Base-by-base conservation (phyloP, 2,113 vertebrate species). In the Aramus guarauna region DNA sequence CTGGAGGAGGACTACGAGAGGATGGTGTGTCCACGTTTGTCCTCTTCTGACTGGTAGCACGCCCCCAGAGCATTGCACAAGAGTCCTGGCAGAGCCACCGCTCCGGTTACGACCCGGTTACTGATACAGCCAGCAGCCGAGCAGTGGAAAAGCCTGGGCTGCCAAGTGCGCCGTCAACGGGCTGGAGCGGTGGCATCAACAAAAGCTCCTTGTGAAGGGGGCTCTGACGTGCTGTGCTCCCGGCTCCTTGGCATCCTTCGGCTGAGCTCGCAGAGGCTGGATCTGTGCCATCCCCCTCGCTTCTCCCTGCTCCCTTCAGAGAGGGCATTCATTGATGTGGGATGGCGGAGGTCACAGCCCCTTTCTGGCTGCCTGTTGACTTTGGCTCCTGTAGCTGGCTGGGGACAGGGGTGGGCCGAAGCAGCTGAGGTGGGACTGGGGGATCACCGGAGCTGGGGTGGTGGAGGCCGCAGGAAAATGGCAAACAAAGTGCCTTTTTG, bases 241-340 rank as follows among this genome's bases (percentile, higher is more conserved):
- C 0, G 3, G 72, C 69, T 88, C 50, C 62, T 69, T 24, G 34
- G 69, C 18, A 5, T 79, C 66, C 50, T 23, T 93, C 2, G 2
- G 76, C 86, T 60, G 73, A 83, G 94, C 91, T 37, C 0, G 34
- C 20, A 11, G 89, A 84, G 73, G 52, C 72, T 97, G 97, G 97
- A 94, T 63, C 62, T 0, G 3, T 92, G 97, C 97, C 98, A 97
- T 26, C 59, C 96, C 85, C 60, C 89, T 97, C 29, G 94, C 97
- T 95, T 97, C 97, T 79, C 94, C 94, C 34, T 52, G 79, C 95
- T 94, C 94, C n/a, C 87, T 87, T 87, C 52, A 2, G 88, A 34
- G 90, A 64, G 82, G 47, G 21, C 43, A 27, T 92, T 96, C 94
- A 63, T 93, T 64, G 53, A 12, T 36, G 7, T 0, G 15, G 86